Conservation (phyloP, 2,113 vertebrate species). For the Dromas ardeola region DNA sequence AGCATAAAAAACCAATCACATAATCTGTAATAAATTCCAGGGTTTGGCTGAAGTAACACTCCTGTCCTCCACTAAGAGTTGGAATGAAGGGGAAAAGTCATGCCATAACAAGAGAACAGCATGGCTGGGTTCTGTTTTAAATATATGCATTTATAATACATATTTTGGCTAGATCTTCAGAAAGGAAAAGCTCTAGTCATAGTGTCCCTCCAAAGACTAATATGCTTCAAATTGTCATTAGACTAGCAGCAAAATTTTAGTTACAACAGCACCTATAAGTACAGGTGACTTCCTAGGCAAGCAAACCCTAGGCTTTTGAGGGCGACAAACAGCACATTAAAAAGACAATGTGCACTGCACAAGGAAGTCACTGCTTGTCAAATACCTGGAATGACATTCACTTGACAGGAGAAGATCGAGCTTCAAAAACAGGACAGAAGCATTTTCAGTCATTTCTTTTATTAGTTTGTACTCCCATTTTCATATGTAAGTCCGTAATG, state of each 20-base stretch:
- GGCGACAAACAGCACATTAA: not conserved
- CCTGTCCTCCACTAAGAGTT: not conserved
- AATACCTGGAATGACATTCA: not conserved
- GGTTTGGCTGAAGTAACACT: not conserved
- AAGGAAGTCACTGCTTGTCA: not conserved
- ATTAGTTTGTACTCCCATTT: not conserved
- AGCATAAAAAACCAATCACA: not conserved
- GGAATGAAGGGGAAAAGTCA: not conserved
- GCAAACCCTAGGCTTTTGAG: not conserved
- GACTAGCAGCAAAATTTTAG: not conserved
- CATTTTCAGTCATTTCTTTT: not conserved
- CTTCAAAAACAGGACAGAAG: not conserved
- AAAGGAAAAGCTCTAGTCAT: not conserved
- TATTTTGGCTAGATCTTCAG: not conserved
- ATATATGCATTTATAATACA: not conserved
- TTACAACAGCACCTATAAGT: not conserved
- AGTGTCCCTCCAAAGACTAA: not conserved
- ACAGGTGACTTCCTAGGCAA: not conserved
- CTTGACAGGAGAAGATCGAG: not conserved
- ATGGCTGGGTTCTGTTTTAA: not conserved
- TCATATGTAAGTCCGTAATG: not conserved
- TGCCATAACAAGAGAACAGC: not conserved
- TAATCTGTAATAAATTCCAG: not conserved
- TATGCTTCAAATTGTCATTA: not conserved
- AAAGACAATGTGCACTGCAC: not conserved